These are phyloP conservation scores for Brachionus sp. DNA, from an alignment of 1,140 invertebrate species.

Conservation along the genomic window DNA sequence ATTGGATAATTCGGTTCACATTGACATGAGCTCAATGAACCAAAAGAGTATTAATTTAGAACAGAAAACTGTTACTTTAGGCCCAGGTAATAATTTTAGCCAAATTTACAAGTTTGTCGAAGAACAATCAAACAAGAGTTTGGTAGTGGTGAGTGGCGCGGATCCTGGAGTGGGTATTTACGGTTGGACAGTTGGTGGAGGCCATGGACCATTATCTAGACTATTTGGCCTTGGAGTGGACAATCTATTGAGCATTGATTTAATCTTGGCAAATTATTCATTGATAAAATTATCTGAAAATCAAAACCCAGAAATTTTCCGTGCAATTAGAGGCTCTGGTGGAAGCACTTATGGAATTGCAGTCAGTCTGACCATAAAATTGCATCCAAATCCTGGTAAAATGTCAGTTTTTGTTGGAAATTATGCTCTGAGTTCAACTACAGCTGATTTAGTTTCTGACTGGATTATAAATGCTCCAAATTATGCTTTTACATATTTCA, in stretches of 20 bases:
- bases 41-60: not conserved
- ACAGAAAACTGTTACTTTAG: not conserved
- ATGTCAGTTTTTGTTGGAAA: not conserved
- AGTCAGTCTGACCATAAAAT: conserved; percentile 47
- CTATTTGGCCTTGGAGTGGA: conserved; percentile 51
- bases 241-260: conserved; percentile 48
- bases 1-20: conserved; percentile 5
- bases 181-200: conserved; percentile 51
- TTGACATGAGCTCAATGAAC: conserved; percentile 17
- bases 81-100: not conserved
- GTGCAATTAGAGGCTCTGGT: conserved; percentile 51
- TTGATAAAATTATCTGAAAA: not conserved
- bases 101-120: conserved; percentile 33
- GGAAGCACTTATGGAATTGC: conserved; percentile 50
- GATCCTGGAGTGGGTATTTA: conserved; percentile 49
- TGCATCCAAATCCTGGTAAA: conserved; percentile 46
- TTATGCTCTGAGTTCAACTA: not conserved
- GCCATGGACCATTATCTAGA: conserved; percentile 49
- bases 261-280: conserved; percentile 48
- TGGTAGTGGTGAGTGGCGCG: conserved; percentile 48
- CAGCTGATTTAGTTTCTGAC: conserved; percentile 15
- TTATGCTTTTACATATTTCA: not conserved
- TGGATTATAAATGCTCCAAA: conserved; percentile 21
- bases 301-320: conserved; percentile 49
- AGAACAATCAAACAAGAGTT: conserved; percentile 47